A percentile compares a stretch with the other conserved stretches of the same genome.
Conservation (phyloP, 2,888 invertebrate species). For the Smittia aterrima region DNA sequence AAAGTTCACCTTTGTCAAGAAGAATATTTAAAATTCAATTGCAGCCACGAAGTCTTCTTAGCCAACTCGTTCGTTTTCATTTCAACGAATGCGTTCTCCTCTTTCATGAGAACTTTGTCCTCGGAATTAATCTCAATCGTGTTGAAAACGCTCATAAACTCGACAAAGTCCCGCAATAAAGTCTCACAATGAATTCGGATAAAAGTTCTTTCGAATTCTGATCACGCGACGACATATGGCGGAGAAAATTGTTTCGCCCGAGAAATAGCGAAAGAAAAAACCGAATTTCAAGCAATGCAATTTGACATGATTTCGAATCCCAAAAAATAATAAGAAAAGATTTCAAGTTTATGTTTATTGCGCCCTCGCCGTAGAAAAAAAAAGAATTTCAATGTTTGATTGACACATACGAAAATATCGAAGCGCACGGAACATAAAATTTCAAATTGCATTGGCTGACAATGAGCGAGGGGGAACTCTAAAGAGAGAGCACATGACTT, state of each 20-base stretch:
- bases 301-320: not conserved
- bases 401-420: conserved; percentile 30
- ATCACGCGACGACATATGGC: conserved; percentile 13
- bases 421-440: conserved; percentile 16
- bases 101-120: too few relatives aligned
- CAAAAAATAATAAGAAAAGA: conserved; percentile 13
- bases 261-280: not conserved
- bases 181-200: not conserved
- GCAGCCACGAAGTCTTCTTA: too few relatives aligned
- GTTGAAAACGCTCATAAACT: not conserved
- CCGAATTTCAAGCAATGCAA: not conserved
- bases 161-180: not conserved
- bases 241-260: not conserved
- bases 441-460: conserved; percentile 22
- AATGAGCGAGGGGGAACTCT: not conserved
- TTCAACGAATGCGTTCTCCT: too few relatives aligned
- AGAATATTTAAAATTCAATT: too few relatives aligned
- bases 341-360: conserved; percentile 2
- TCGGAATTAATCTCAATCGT: too few relatives aligned
- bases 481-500: conserved; percentile 7
- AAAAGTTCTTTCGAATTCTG: not conserved
- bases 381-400: conserved; percentile 22
- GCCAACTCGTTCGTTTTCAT: too few relatives aligned
- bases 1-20: too few relatives aligned
- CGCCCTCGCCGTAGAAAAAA: not conserved